Conservation (phyloP, 2,888 invertebrate genomes). For the Anodontia alba region DNA sequence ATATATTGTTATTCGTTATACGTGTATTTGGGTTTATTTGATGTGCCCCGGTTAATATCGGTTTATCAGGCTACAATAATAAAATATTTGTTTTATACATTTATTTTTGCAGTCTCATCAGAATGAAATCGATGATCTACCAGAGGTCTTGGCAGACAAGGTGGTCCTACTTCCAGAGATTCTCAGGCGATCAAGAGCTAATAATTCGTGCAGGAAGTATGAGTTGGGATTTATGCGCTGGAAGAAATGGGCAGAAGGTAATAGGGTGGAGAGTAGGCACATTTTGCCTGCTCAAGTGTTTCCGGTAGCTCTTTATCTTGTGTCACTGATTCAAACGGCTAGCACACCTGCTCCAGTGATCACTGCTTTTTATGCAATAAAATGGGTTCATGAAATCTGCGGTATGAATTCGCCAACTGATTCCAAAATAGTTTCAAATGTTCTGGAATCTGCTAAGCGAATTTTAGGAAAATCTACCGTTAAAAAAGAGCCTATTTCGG, state of each 20-base stretch:
- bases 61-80: too few species aligned
- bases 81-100: conserved; percentile 22
- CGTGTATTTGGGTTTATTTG: too few species aligned
- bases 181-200: conserved; percentile 13
- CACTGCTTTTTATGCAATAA: conserved; percentile 43
- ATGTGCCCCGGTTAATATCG: too few species aligned
- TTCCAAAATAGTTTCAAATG: conserved; percentile 28
- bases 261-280: conserved; percentile 31
- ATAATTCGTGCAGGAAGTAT: conserved; percentile 26
- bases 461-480: conserved; percentile 22
- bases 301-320: conserved; percentile 43
- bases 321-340: conserved; percentile 31
- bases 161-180: conserved; percentile 29
- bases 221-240: conserved; percentile 35
- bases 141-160: conserved; percentile 34
- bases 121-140: conserved; percentile 21
- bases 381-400: conserved; percentile 43
- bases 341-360: conserved; percentile 41
- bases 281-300: conserved; percentile 42
- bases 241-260: conserved; percentile 33
- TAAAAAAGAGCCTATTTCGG: conserved; percentile 38
- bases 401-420: conserved; percentile 40
- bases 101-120: conserved; percentile 30
- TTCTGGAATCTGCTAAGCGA: conserved; percentile 37
- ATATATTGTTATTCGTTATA: too few species aligned